These are phyloP conservation scores for Cuculus canorus DNA, from an alignment of 2,797 vertebrate species.

Conservation along the genomic window DNA sequence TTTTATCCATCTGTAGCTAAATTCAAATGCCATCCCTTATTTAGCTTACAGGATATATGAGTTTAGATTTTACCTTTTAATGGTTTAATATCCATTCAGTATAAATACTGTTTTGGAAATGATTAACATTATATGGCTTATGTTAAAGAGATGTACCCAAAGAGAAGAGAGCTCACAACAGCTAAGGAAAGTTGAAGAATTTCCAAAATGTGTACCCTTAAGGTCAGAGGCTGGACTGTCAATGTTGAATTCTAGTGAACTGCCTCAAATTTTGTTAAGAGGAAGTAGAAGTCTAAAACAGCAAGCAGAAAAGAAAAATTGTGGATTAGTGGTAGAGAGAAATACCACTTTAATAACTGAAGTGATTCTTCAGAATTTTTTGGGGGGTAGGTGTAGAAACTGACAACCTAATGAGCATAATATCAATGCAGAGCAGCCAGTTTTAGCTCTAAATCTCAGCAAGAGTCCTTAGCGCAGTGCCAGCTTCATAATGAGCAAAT, in stretches of 20 bases:
- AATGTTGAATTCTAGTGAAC: not conserved
- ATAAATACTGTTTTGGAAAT: not conserved
- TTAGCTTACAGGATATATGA: not conserved
- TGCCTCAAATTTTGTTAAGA: not conserved
- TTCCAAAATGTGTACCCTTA: not conserved
- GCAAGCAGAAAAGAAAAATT: not conserved
- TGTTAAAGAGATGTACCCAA: not conserved
- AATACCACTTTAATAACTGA: constrained; percentile 13
- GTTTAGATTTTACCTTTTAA: not conserved
- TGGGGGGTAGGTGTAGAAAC: not conserved
- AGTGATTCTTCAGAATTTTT: not conserved
- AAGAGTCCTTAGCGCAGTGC: not conserved
- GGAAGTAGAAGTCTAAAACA: not conserved
- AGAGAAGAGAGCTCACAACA: not conserved
- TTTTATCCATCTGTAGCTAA: not conserved
- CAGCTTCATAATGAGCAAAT: constrained; percentile 9
- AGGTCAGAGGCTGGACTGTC: not conserved
- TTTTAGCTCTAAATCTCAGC: not conserved
- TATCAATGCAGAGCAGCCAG: not conserved
- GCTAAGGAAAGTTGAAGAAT: not conserved
- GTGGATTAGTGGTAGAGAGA: not conserved
- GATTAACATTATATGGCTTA: not conserved
- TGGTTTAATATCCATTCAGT: not conserved
- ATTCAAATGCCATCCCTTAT: not conserved
- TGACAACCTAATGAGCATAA: not conserved